A percentile compares a stretch with the other conserved stretches of the same genome.
These are phyloP conservation scores for Trematomus bernacchii DNA, from an alignment of 2,797 vertebrate genomes.

Conservation along the genomic window DNA sequence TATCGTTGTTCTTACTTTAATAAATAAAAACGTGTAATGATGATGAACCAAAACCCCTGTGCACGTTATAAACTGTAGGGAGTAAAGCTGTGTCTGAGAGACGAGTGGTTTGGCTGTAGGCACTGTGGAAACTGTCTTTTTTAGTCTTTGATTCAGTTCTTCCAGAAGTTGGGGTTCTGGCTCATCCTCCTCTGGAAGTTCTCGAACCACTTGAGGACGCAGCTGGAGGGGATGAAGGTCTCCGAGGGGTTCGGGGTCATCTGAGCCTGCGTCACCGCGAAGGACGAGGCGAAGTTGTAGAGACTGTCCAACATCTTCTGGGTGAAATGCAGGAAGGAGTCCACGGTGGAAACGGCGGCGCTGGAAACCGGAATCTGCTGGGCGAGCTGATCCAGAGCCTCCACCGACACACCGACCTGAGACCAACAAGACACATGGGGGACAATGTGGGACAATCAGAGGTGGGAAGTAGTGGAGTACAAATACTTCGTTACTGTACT, in stretches of 20 bases:
- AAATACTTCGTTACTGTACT: too few species aligned
- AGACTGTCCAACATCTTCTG: conserved; percentile 98
- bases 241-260: conserved; percentile 94
- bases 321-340: conserved; percentile 95
- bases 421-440: too few species aligned
- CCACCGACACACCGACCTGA: conserved; percentile 93
- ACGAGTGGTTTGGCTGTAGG: not conserved
- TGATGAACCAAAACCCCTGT: too few species aligned
- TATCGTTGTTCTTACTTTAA: too few species aligned
- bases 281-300: conserved; percentile 95
- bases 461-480: too few species aligned
- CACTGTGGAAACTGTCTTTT: conserved; percentile 16
- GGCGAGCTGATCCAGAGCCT: conserved; percentile 90
- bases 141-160: conserved; percentile 71
- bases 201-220: conserved; percentile 95
- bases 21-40: not conserved
- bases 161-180: conserved; percentile 98
- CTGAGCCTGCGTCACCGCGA: conserved; percentile 94
- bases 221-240: conserved; percentile 94
- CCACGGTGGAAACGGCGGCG: conserved; percentile 91
- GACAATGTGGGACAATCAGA: too few species aligned
- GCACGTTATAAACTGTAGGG: too few species aligned
- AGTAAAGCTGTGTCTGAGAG: too few species aligned
- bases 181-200: conserved; percentile 94
- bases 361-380: conserved; percentile 94